Evolutionary conservation across 2,113 vertebrate species (phyloP).

Genomic region (Apeltes quadracus): DNA sequence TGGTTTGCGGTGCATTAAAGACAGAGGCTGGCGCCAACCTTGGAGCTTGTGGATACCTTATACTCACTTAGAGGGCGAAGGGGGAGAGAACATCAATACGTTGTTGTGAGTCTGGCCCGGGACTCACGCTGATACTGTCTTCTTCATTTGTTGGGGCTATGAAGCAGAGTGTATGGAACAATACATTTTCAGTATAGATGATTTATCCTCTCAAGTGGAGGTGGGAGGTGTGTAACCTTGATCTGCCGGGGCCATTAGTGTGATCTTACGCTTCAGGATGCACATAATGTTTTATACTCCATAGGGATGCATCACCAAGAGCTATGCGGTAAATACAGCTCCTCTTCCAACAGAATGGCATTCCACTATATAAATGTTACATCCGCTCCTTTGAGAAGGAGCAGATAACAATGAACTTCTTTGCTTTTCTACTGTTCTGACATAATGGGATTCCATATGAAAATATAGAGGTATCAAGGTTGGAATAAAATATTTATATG

Average conservation of each 20-base stretch:
- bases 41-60: conserved; percentile 90
- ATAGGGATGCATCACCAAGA: conserved; percentile 54
- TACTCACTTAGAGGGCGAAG: conserved; percentile 85
- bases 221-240: conserved; percentile 60
- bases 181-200: conserved; percentile 69
- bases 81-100: conserved; percentile 84
- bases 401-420: conserved; percentile 7
- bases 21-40: conserved; percentile 97
- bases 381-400: neutral
- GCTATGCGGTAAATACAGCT: conserved; percentile 60
- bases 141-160: conserved; percentile 73
- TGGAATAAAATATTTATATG: neutral
- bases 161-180: conserved; percentile 58
- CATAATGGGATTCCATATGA: neutral
- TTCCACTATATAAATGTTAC: conserved; percentile 32
- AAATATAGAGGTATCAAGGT: neutral
- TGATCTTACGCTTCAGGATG: conserved; percentile 59
- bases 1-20: conserved; percentile 92
- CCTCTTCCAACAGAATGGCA: conserved; percentile 36
- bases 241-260: conserved; percentile 59
- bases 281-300: conserved; percentile 53
- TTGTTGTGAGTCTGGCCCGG: conserved; percentile 81
- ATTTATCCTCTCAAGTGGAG: conserved; percentile 67
- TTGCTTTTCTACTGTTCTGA: conserved; percentile 1
- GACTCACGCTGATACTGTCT: conserved; percentile 75